Percentiles rank a stretch among this genome's conserved stretches.
Evolutionary conservation across 2,888 invertebrate genomes (phyloP).

Genomic region (Bimastos eiseni): DNA sequence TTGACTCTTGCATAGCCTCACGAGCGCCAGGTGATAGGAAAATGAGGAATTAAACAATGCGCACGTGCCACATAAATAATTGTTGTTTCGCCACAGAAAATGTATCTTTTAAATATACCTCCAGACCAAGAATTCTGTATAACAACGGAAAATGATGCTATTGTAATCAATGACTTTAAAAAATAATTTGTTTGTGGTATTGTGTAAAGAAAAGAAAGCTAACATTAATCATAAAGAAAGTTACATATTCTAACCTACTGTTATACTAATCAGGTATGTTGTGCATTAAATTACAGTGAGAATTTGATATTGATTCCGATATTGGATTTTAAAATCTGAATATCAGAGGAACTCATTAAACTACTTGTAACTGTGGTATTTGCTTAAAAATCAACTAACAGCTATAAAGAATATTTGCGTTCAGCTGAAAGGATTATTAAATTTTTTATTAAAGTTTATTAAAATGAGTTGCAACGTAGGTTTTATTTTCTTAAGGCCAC

Average conservation of each 20-base stretch:
- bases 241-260: background rate
- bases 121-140: background rate
- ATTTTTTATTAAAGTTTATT: too few relatives aligned
- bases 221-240: background rate
- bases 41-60: too few relatives aligned
- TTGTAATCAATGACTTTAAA: background rate
- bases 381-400: background rate
- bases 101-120: too few relatives aligned
- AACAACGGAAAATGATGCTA: background rate
- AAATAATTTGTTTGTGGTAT: background rate
- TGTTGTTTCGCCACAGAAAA: too few relatives aligned
- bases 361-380: background rate
- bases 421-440: background rate
- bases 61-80: too few relatives aligned
- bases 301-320: background rate
- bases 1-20: too few relatives aligned
- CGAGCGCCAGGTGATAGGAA: too few relatives aligned
- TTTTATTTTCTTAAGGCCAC: background rate
- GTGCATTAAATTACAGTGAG: background rate
- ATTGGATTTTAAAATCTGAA: background rate
- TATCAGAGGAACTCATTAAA: background rate
- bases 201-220: background rate
- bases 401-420: background rate
- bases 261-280: background rate
- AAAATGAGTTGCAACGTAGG: background rate